A percentile compares a stretch with the other conserved stretches of the same genome.
These are phyloP conservation scores for Denticeps clupeoides DNA, from an alignment of 2,797 vertebrate species.

Conservation along the genomic window DNA sequence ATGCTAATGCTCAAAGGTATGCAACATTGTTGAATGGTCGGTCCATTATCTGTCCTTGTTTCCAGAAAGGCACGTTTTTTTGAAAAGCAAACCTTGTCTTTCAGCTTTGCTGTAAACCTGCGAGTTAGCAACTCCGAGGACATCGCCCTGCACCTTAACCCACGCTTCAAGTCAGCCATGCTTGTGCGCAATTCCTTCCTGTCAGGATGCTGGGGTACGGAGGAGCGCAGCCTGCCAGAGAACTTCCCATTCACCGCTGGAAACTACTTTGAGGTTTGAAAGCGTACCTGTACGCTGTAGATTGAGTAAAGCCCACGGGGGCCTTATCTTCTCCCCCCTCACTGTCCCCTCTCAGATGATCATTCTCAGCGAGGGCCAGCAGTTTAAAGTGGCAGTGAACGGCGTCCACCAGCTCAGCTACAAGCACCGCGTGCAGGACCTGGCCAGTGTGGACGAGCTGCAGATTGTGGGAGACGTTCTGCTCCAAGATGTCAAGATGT, in stretches of 20 bases:
- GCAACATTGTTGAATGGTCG: conserved; percentile 1
- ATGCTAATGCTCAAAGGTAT: conserved; percentile 59
- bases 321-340: too few species aligned
- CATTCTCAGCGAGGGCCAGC: conserved; percentile 60
- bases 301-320: too few species aligned
- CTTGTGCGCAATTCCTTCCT: conserved; percentile 84
- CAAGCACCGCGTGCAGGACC: conserved; percentile 77
- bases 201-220: conserved; percentile 74
- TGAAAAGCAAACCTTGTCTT: too few species aligned
- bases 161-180: conserved; percentile 58
- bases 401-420: conserved; percentile 75
- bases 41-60: not conserved
- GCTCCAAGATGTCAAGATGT: conserved; percentile 59
- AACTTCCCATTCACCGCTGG: conserved; percentile 71
- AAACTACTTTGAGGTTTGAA: conserved; percentile 84
- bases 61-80: too few species aligned
- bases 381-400: conserved; percentile 77
- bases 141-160: conserved; percentile 81
- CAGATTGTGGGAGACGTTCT: conserved; percentile 66
- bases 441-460: conserved; percentile 55
- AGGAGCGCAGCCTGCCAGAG: conserved; percentile 61
- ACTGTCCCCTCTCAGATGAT: conserved; percentile 60
- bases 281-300: not conserved
- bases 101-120: conserved; percentile 71
- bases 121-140: conserved; percentile 50